Evolutionary conservation across 1,140 invertebrate species (phyloP).

Genomic region (Dendroctonus valens): DNA sequence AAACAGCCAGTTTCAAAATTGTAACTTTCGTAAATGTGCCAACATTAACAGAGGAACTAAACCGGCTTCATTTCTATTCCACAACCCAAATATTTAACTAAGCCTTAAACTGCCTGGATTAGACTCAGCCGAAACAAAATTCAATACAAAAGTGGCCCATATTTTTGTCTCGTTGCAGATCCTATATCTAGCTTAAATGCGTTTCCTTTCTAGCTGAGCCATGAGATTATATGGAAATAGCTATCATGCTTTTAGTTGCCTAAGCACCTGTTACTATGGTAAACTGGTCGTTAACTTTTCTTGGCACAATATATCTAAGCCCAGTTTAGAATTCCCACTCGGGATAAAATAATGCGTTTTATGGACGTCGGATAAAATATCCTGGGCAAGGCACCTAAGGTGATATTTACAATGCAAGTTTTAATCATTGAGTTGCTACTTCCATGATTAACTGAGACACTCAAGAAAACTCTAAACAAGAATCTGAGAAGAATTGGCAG

Average conservation of each 20-base stretch:
- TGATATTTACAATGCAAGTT: neutral
- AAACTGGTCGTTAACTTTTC: slow-evolving; percentile 9
- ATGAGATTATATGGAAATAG: slow-evolving; percentile 9
- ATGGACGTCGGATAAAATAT: neutral
- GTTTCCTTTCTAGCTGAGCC: slow-evolving; percentile 13
- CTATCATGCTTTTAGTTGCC: slow-evolving; percentile 18
- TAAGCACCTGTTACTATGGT: slow-evolving; percentile 20
- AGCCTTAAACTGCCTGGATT: too few species aligned
- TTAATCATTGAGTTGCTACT: neutral
- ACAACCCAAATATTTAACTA: too few species aligned
- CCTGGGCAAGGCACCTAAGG: neutral
- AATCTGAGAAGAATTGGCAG: too few species aligned
- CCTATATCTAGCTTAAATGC: slow-evolving; percentile 13
- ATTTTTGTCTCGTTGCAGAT: slow-evolving; percentile 4
- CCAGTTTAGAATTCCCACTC: neutral
- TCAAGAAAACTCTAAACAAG: too few species aligned
- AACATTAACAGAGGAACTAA: too few species aligned
- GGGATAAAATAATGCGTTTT: neutral
- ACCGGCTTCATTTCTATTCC: too few species aligned
- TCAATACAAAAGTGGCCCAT: slow-evolving; percentile 14
- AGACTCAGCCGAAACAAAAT: too few species aligned
- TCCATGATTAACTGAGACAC: neutral
- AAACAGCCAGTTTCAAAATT: too few species aligned
- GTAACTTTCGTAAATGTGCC: too few species aligned
- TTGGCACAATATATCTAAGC: slow-evolving; percentile 3